phyloP scores from a whole-genome alignment of 2,113 vertebrate genomes.

The Solea solea region DNA sequence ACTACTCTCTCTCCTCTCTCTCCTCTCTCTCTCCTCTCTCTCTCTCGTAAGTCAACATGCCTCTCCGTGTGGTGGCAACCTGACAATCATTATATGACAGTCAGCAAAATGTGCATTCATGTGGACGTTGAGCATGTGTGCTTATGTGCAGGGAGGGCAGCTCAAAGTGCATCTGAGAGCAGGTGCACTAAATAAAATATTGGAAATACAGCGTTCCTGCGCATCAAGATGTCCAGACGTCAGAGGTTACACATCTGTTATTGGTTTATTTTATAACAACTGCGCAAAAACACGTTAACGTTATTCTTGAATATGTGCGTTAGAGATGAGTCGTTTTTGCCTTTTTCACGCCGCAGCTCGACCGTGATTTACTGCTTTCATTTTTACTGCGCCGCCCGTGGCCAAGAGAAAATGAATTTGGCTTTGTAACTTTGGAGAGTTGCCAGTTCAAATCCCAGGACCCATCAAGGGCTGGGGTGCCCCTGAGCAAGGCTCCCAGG shows the following conservation, averaged over 20 bases:
- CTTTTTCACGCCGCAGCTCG: background rate
- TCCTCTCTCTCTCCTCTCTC: slow-evolving; percentile 9
- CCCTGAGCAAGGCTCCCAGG: too few species aligned
- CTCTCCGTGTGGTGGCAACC: slow-evolving; percentile 37
- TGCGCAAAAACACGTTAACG: background rate
- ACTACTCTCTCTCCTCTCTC: slow-evolving; percentile 11
- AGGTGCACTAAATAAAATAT: slow-evolving; percentile 11
- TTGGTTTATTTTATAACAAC: background rate
- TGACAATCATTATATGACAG: slow-evolving; percentile 59
- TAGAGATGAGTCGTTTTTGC: background rate
- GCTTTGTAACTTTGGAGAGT: too few species aligned
- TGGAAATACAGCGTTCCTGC: background rate
- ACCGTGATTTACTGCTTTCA: slow-evolving; percentile 46
- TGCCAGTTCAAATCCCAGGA: too few species aligned
- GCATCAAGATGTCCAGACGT: background rate
- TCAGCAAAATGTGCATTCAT: slow-evolving; percentile 40
- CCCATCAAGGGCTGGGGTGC: too few species aligned
- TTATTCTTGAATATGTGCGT: background rate
- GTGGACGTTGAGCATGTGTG: slow-evolving; percentile 21
- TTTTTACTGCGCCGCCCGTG: too few species aligned
- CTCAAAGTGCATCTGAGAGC: background rate
- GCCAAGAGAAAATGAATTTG: too few species aligned
- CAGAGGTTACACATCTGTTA: background rate
- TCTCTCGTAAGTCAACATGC: slow-evolving; percentile 57
- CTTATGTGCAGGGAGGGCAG: background rate